phyloP scores from a whole-genome alignment of 2,113 vertebrate species.

The Mugil cephalus region DNA sequence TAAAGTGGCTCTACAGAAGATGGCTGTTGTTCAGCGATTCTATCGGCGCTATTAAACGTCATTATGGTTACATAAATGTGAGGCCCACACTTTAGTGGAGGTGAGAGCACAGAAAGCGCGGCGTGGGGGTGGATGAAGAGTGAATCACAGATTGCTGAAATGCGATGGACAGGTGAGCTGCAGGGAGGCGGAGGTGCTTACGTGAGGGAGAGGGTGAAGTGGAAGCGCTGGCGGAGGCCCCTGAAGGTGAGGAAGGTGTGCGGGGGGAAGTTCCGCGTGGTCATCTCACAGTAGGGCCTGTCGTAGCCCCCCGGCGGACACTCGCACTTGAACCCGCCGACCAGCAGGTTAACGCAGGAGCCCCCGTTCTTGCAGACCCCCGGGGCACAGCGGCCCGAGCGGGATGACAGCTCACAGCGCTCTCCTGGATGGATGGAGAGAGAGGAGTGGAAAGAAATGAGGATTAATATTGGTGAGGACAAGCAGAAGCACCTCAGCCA shows the following conservation, averaged over 20 bases:
- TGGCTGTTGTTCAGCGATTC: constrained; percentile 46
- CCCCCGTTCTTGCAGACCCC: constrained; percentile 93
- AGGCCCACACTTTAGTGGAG: constrained; percentile 19
- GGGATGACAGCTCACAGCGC: constrained; percentile 90
- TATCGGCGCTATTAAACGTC: constrained; percentile 63
- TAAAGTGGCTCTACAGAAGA: constrained; percentile 41
- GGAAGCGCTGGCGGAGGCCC: constrained; percentile 95
- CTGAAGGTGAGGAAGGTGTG: constrained; percentile 94
- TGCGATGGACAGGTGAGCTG: constrained; percentile 12
- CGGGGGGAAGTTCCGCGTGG: constrained; percentile 91
- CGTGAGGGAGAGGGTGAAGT: constrained; percentile 94
- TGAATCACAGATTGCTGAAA: constrained; percentile 45
- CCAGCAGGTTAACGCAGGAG: constrained; percentile 92
- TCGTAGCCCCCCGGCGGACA: constrained; percentile 91
- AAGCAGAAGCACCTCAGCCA: constrained; percentile 15
- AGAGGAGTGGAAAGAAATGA: constrained; percentile 32
- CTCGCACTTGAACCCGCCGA: constrained; percentile 94
- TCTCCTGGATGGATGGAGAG: constrained; percentile 81
- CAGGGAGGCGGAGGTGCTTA: constrained; percentile 77
- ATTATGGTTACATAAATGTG: constrained; percentile 66
- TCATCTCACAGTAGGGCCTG: constrained; percentile 94
- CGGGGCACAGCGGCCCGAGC: constrained; percentile 88
- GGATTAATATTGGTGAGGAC: constrained; percentile 56
- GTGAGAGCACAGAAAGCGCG: constrained; percentile 23
- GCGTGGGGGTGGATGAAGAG: constrained; percentile 44